Conservation (phyloP, 2,888 invertebrate genomes). For the Mesoligia furuncula region DNA sequence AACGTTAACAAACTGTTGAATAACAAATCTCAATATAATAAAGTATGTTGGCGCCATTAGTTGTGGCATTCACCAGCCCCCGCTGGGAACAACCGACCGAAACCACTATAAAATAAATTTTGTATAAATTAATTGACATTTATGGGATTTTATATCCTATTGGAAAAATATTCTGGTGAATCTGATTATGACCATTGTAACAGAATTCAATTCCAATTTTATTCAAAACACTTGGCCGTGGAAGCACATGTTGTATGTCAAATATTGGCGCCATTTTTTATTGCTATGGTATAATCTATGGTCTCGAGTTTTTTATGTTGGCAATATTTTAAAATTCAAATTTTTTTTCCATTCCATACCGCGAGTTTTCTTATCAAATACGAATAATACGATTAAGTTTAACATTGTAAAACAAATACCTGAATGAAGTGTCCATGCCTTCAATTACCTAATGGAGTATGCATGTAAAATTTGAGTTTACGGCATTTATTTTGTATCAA, state of each 20-base stretch:
- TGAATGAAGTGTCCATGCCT: not conserved
- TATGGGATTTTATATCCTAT: conserved; percentile 49
- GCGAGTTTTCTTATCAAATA: not conserved
- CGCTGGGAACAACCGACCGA: conserved; percentile 59
- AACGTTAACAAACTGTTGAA: conserved; percentile 62
- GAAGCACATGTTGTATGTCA: conserved; percentile 38
- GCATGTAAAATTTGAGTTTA: conserved; percentile 34
- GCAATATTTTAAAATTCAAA: conserved; percentile 3
- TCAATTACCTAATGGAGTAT: conserved; percentile 50
- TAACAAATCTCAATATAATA: conserved; percentile 63
- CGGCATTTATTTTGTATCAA: conserved; percentile 34
- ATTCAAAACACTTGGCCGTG: conserved; percentile 15
- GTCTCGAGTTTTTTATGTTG: not conserved
- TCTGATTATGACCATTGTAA: conserved; percentile 49
- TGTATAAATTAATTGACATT: conserved; percentile 63
- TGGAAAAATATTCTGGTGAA: conserved; percentile 45
- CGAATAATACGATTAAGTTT: conserved; percentile 2
- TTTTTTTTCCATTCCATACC: not conserved
- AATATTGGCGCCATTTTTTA: conserved; percentile 31
- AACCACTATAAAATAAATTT: conserved; percentile 58
- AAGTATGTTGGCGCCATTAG: conserved; percentile 70
- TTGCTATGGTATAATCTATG: conserved; percentile 14
- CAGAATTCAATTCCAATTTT: conserved; percentile 41
- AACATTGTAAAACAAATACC: conserved; percentile 18
- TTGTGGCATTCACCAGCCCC: conserved; percentile 58